Evolutionary conservation across 2,113 vertebrate species (phyloP).

Genomic region (Atherinomorus stipes): DNA sequence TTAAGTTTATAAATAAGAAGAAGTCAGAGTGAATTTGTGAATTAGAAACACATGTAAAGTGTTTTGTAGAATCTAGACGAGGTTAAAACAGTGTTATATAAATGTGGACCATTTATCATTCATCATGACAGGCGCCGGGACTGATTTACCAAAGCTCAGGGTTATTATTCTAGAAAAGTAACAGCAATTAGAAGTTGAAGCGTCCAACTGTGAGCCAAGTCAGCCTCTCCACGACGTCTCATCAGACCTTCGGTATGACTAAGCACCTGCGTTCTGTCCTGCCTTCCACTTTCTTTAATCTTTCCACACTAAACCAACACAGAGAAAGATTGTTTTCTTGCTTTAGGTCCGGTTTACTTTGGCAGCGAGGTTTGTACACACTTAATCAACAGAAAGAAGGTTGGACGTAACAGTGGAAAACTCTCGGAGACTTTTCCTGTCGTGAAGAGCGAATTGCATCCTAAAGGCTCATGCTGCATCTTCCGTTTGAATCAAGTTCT

Average conservation of each 20-base stretch:
- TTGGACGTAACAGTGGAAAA: constrained; percentile 43
- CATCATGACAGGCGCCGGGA: constrained; percentile 16
- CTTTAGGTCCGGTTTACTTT: constrained; percentile 37
- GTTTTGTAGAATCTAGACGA: no score
- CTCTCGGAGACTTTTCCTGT: constrained; percentile 27
- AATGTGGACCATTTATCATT: neutral
- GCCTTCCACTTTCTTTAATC: constrained; percentile 9
- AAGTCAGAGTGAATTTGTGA: no score
- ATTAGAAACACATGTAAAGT: no score
- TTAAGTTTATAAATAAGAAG: no score
- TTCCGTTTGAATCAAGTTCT: constrained; percentile 42
- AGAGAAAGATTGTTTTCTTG: constrained; percentile 28
- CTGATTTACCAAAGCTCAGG: constrained; percentile 7
- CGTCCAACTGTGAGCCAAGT: constrained; percentile 1
- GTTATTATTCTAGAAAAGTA: constrained; percentile 54
- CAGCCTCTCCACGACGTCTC: constrained; percentile 15
- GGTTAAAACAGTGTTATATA: no score
- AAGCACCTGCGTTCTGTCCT: constrained; percentile 23
- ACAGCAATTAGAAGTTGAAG: constrained; percentile 56
- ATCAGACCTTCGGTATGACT: constrained; percentile 17
- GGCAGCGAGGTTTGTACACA: constrained; percentile 39
- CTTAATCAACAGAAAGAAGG: constrained; percentile 14
- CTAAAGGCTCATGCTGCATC: constrained; percentile 37
- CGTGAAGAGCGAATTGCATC: constrained; percentile 24
- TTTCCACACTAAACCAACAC: constrained; percentile 32